Percentiles rank a stretch among this genome's conserved stretches.
Conservation (phyloP, 2,888 invertebrate genomes). For the Girardia tigrina region DNA sequence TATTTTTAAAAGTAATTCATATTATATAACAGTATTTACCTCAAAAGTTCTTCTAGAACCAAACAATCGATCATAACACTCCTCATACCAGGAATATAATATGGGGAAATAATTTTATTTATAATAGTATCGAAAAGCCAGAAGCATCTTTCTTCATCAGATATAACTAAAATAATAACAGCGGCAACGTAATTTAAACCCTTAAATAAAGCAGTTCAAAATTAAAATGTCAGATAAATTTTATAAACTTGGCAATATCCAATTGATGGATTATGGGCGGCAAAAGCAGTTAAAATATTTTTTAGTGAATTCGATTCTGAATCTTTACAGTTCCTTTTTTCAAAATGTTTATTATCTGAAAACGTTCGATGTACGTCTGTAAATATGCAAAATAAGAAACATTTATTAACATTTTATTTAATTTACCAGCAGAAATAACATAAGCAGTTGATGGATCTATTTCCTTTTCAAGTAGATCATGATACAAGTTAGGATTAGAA, state of each 20-base stretch:
- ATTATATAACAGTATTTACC: not conserved
- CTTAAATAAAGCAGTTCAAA: not conserved
- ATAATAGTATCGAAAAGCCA: not conserved
- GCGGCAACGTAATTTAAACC: not conserved
- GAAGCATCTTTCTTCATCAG: not conserved
- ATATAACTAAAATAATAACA: not conserved
- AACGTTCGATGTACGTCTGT: not conserved
- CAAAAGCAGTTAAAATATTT: constrained; percentile 8
- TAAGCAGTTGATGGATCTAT: not conserved
- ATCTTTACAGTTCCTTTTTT: not conserved
- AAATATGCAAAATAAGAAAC: too few relatives aligned
- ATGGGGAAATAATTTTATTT: not conserved
- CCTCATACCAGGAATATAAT: not conserved
- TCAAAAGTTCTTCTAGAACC: not conserved
- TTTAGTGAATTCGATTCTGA: not conserved
- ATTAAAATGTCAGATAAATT: not conserved
- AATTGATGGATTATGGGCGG: not conserved
- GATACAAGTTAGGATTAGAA: not conserved
- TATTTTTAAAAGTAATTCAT: not conserved
- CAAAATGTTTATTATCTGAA: not conserved
- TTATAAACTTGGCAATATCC: not conserved
- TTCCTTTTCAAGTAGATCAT: not conserved
- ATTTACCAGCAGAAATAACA: not conserved
- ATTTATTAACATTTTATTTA: too few relatives aligned
- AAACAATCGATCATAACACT: constrained; percentile 18